Base-by-base conservation (phyloP, 2,888 invertebrate genomes). In the Ophraella communa region DNA sequence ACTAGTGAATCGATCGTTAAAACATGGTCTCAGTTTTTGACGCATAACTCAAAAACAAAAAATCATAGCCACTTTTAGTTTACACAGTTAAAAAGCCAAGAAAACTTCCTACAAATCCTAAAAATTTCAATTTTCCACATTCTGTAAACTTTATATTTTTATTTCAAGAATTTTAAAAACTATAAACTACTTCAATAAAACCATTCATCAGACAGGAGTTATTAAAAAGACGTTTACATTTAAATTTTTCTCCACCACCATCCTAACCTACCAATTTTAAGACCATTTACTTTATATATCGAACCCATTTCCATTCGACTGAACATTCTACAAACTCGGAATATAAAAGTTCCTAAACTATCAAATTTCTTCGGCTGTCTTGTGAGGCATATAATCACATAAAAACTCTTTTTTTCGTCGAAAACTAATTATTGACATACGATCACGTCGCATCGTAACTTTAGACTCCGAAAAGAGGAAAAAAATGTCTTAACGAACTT, bases 401-500 rank as follows among this genome's bases (percentile, higher is more conserved):
- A 11, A 56, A 56, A 56, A 24, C 5, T 56, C n/a, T n/a, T n/a
- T n/a, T 56, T 45, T 56, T 24, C 52, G 39, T 42, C 39, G 39
- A 60, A 60, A 60, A 42, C 20, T 24, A 60, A 60, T 62, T 56
- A 55, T 47, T 55, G 62, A 62, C 62, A 55, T 61, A 55, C 55
- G 62, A 55, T 62, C 62, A 47, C 49, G 49, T 27, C 18, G 23
- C 18, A 10, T 56, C 49, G 62, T 59, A 45, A 8, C 51, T 39
- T 21, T 17, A 45, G 51, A 20, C 27, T 55, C 35, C 35, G 35
- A 57, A 53, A 51, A 58, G 52, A 20, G 39, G 56, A 64, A 67
- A 56, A 51, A 62, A 58, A 49, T 54, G 42, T 53, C 57, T 66
- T 68, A 68, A 66, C 68, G 68, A 63, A 66, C 65, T 58, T 64